Percentiles rank a stretch among this genome's conserved stretches.
These are phyloP conservation scores for Penelope pileata DNA, from an alignment of 2,113 vertebrate genomes.

Conservation along the genomic window DNA sequence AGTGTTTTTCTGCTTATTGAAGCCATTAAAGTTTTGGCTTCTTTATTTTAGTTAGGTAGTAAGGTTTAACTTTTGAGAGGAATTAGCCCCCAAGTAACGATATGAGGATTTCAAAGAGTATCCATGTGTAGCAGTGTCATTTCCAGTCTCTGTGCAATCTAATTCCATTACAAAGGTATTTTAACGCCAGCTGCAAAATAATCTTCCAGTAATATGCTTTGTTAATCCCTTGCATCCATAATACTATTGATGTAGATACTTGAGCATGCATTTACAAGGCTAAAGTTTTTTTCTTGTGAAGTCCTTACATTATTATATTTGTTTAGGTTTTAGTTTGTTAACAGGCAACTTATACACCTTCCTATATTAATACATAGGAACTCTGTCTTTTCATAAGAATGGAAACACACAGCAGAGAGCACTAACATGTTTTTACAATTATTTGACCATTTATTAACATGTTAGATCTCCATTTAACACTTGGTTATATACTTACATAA, in stretches of 20 bases:
- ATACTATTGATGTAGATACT: slow-evolving; percentile 66
- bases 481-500: background rate
- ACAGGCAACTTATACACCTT: slow-evolving; percentile 50
- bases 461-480: background rate
- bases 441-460: background rate
- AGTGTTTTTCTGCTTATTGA: background rate
- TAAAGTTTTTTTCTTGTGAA: background rate
- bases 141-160: slow-evolving; percentile 21
- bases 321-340: slow-evolving; percentile 40
- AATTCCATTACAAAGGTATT: slow-evolving; percentile 76
- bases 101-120: background rate
- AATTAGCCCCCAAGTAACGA: slow-evolving; percentile 16
- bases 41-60: background rate
- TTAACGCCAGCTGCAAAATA: slow-evolving; percentile 66
- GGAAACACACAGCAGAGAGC: background rate
- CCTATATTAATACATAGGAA: no score
- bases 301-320: slow-evolving; percentile 69
- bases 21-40: background rate
- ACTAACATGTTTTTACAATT: background rate
- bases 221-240: slow-evolving; percentile 55
- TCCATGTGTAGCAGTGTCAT: background rate
- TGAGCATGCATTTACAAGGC: background rate
- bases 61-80: slow-evolving; percentile 9
- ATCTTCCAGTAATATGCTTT: slow-evolving; percentile 54
- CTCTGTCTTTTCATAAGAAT: no score